A percentile compares a stretch with the other conserved stretches of the same genome.
phyloP scores from a whole-genome alignment of 2,113 vertebrate genomes.

The Rhea pennata region DNA sequence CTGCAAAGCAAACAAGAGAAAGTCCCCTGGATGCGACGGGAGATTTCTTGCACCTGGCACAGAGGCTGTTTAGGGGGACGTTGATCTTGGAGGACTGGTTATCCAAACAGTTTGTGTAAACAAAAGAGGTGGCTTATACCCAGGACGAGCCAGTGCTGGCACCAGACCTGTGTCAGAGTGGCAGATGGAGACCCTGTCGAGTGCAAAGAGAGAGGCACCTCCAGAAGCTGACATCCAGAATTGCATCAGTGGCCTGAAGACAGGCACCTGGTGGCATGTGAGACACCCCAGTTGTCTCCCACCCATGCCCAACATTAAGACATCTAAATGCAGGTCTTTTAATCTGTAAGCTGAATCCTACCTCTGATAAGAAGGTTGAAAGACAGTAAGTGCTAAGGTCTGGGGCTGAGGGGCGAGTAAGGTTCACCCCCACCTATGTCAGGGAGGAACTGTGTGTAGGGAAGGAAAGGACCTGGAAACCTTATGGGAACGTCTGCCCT shows the following conservation, averaged over 20 bases:
- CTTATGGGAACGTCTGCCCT: background rate
- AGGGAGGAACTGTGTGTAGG: background rate
- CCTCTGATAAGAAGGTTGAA: background rate
- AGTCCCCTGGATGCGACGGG: background rate
- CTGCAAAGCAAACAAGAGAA: accelerated
- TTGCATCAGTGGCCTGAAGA: background rate
- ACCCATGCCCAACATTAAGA: background rate
- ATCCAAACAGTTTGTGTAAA: background rate
- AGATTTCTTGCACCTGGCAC: background rate
- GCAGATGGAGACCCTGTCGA: background rate
- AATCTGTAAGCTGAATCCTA: background rate
- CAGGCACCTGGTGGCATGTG: background rate
- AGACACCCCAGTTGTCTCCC: background rate
- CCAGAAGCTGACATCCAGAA: background rate
- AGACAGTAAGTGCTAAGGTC: background rate
- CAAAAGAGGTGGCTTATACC: background rate
- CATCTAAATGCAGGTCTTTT: accelerated
- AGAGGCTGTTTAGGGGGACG: background rate
- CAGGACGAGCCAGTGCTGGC: background rate
- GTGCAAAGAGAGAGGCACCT: background rate
- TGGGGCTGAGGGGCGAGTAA: background rate
- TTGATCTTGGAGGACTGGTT: background rate
- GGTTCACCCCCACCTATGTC: background rate
- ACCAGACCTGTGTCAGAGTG: background rate
- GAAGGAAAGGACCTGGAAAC: background rate